Evolutionary conservation across 2,888 invertebrate species (phyloP).

Genomic region (Carcina quercana): DNA sequence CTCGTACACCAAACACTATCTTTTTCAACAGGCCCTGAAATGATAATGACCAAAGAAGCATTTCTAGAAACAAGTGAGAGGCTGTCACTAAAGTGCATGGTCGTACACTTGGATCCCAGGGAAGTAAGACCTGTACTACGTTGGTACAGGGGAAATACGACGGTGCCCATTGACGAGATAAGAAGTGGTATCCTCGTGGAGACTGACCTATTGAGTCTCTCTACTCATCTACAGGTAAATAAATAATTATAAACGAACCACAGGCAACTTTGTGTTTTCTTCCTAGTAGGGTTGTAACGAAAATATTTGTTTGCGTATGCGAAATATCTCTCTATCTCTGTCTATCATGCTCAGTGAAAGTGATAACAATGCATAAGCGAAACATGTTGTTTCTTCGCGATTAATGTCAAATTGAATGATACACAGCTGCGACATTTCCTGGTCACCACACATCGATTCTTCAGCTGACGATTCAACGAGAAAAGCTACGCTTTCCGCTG

Average conservation of each 20-base stretch:
- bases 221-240: slow-evolving; percentile 57
- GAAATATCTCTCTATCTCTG: no score
- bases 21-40: slow-evolving; percentile 48
- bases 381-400: not conserved
- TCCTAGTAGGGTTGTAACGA: slow-evolving; percentile 1
- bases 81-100: slow-evolving; percentile 54
- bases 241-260: slow-evolving; percentile 8
- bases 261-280: no score
- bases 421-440: slow-evolving; percentile 6
- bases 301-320: slow-evolving; percentile 1
- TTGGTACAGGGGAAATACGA: slow-evolving; percentile 53
- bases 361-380: slow-evolving; percentile 3
- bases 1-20: no score
- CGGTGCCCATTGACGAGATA: slow-evolving; percentile 46
- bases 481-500: not conserved
- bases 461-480: not conserved
- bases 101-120: slow-evolving; percentile 46
- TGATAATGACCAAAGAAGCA: slow-evolving; percentile 56
- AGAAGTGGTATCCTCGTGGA: slow-evolving; percentile 67
- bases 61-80: slow-evolving; percentile 63
- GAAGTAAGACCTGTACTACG: slow-evolving; percentile 41
- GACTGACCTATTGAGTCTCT: slow-evolving; percentile 54
- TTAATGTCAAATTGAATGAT: slow-evolving; percentile 2
- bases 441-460: not conserved
- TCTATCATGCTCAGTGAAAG: no score